Evolutionary conservation across 92 coral and sea anemone species (phyloP).

Genomic region (Palythoa grandis): DNA sequence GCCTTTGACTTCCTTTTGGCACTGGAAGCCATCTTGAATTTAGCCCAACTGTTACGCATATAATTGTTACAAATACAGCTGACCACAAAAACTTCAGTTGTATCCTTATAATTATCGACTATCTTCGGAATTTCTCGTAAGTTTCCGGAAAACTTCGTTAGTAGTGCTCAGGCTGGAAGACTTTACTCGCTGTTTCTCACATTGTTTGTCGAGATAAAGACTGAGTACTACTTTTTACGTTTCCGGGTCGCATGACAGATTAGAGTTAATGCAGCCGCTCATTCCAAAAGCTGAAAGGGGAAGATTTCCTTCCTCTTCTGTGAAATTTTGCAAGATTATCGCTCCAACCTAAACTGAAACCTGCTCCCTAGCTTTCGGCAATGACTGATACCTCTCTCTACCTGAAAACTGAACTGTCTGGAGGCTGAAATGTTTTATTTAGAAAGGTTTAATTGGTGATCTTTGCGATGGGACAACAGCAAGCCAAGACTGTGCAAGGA

Average conservation of each 20-base stretch:
- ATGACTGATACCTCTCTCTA: not conserved
- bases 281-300: slow-evolving; percentile 26
- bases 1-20: slow-evolving; percentile 23
- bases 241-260: slow-evolving; percentile 87
- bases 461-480: slow-evolving; percentile 53
- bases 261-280: slow-evolving; percentile 26
- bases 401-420: not conserved
- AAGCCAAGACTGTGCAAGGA: slow-evolving; percentile 44
- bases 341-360: not conserved
- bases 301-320: not conserved
- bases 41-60: slow-evolving; percentile 33
- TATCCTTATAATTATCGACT: not conserved
- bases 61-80: not conserved
- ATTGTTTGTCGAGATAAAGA: not conserved
- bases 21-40: slow-evolving; percentile 50
- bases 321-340: not conserved
- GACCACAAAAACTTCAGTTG: slow-evolving; percentile 10
- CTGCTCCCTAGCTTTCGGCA: not conserved
- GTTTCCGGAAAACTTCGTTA: not conserved
- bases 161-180: not conserved
- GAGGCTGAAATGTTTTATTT: slow-evolving; percentile 30
- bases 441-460: not conserved
- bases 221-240: slow-evolving; percentile 45
- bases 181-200: not conserved
- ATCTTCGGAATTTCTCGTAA: not conserved